Evolutionary conservation across 2,888 invertebrate genomes (phyloP).

Genomic region (Drosophila mayaguana): DNA sequence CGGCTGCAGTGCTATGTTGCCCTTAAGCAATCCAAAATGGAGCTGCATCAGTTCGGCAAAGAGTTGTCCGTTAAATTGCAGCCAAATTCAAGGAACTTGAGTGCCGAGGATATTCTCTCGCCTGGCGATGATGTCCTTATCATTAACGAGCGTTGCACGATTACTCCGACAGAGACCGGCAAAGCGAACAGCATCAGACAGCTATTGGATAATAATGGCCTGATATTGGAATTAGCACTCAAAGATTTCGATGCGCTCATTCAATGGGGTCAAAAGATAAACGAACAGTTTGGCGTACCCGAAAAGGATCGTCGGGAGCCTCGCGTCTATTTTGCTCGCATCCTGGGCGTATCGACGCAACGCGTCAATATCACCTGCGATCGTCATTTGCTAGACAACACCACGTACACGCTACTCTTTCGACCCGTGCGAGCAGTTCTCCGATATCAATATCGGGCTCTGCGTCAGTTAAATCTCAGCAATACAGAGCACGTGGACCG

Average conservation of each 20-base stretch:
- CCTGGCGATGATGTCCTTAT: conserved; percentile 73
- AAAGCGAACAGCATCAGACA: conserved; percentile 33
- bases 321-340: conserved; percentile 65
- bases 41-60: conserved; percentile 66
- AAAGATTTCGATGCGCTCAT: conserved; percentile 56
- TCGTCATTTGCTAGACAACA: conserved; percentile 55
- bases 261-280: conserved; percentile 53
- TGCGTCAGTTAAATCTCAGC: conserved; percentile 57
- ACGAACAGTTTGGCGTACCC: conserved; percentile 46
- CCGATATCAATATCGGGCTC: conserved; percentile 81
- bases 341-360: conserved; percentile 62
- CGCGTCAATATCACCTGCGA: conserved; percentile 73
- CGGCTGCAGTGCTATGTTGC: conserved; percentile 60
- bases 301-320: conserved; percentile 50
- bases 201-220: conserved; percentile 43
- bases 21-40: conserved; percentile 65
- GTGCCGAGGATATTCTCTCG: conserved; percentile 56
- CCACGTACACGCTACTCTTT: conserved; percentile 64
- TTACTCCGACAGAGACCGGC: not conserved
- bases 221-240: conserved; percentile 59
- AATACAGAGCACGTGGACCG: conserved; percentile 48
- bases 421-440: conserved; percentile 73
- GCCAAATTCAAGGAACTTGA: conserved; percentile 20
- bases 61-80: conserved; percentile 62
- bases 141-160: conserved; percentile 49